Evolutionary conservation across 2,797 vertebrate genomes (phyloP).

Genomic region (Mormyrus hasselquistii): DNA sequence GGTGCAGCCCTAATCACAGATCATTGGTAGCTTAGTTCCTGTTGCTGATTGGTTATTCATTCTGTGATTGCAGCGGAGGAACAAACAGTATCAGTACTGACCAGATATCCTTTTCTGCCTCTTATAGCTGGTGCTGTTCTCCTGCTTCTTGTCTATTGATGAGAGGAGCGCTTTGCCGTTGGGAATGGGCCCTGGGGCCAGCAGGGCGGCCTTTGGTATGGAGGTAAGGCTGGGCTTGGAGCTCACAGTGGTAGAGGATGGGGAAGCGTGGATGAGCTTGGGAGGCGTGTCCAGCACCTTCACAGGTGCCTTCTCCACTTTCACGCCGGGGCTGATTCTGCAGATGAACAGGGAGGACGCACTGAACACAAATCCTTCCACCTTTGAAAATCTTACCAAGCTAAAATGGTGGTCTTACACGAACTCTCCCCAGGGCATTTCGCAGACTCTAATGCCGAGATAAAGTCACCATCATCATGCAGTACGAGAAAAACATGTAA

Average conservation of each 20-base stretch:
- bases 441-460: neutral
- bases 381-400: neutral
- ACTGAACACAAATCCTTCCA: neutral
- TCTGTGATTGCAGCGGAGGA: neutral
- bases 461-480: neutral
- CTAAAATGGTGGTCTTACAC: neutral
- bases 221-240: slow-evolving; percentile 98
- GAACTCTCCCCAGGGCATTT: neutral
- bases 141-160: slow-evolving; percentile 73
- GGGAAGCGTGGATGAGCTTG: slow-evolving; percentile 71
- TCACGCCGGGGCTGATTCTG: slow-evolving; percentile 87
- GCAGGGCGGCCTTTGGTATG: slow-evolving; percentile 99
- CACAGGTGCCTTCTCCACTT: slow-evolving; percentile 89
- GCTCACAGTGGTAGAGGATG: slow-evolving; percentile 69
- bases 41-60: neutral
- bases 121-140: slow-evolving; percentile 73
- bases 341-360: slow-evolving; percentile 31
- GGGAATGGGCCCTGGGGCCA: slow-evolving; percentile 89
- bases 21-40: neutral
- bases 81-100: slow-evolving; percentile 47
- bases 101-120: slow-evolving; percentile 94
- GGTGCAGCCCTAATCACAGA: neutral
- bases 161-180: slow-evolving; percentile 86
- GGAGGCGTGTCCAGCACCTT: slow-evolving; percentile 78
- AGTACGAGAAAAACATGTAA: neutral